Evolutionary conservation across 2,797 vertebrate genomes (phyloP), one percentile per base, ranked within the genome.

Genomic region (Enteromius anoplus): DNA sequence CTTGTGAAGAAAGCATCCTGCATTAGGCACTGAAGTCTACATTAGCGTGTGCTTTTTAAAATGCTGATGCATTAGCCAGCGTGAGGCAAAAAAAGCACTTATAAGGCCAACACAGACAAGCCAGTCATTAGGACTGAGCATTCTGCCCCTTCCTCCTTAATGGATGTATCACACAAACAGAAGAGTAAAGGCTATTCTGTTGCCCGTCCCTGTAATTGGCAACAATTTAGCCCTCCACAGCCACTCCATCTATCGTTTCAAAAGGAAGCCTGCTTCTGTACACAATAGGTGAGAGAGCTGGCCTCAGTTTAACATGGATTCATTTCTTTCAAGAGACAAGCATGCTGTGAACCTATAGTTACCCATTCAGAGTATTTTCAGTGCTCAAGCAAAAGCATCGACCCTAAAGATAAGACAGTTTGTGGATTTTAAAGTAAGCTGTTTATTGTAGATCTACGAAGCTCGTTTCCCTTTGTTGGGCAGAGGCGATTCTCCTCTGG

Each of bases 41-140:
- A 88, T 88, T 86, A 86, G 80, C 70, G 51, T 42, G 64, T 81
- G 68, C 58, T 65, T 80, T 75, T 83, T 83, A 65, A 85, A 85
- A 81, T 70, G 76, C 65, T 81, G 73, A 72, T 85, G 81, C 75
- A 85, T 88, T 81, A 86, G 62, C 65, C 80, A 83, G 71, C 49
- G 55, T 80, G 81, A 75, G 78, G 62, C 80, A 82, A 77, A 75
- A 42, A 84, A 85, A 84, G 83, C 87, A 88, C 87, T 88, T 88
- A 85, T 76, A 82, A 86, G 58, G 29, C 75, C 64, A 80, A 75
- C 55, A 32, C 75, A 58, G 85, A 78, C 23, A 6, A 86, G 68
- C 58, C 10, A 76, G 82, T 82, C 85, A 78, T 88, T 83, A 83
- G 80, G 23, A 75, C 5, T 47, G 82, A 82, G 84, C 37, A 62